These are phyloP conservation scores for Hemiscyllium ocellatum DNA, from an alignment of 2,113 vertebrate genomes.

Conservation along the genomic window DNA sequence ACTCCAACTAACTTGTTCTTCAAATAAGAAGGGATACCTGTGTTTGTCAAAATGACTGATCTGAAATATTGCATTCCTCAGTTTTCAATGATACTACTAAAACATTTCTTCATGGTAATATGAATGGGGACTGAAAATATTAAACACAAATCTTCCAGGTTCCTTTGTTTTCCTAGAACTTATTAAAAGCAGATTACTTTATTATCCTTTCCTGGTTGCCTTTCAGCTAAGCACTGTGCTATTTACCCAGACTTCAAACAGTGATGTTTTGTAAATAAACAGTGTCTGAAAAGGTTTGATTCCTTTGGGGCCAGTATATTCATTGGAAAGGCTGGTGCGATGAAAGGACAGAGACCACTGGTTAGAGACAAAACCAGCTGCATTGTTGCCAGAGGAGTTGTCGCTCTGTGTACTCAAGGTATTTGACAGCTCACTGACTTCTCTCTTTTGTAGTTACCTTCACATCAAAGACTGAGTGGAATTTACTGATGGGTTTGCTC, in stretches of 20 bases:
- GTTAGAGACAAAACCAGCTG: constrained; percentile 18
- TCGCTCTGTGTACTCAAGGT: neutral
- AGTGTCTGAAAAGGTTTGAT: neutral
- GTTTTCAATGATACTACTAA: too few relatives aligned
- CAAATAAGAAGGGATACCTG: neutral
- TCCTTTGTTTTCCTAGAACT: neutral
- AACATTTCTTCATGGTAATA: too few relatives aligned
- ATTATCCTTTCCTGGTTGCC: neutral
- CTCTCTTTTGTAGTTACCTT: neutral
- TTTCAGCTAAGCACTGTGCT: neutral
- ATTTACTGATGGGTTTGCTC: constrained; percentile 6
- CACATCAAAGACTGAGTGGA: neutral
- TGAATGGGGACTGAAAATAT: neutral
- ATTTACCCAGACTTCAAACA: constrained; percentile 4
- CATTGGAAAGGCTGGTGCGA: neutral
- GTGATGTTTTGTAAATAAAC: constrained; percentile 29
- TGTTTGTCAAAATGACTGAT: neutral
- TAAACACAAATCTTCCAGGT: neutral
- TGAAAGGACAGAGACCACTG: neutral
- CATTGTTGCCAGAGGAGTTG: neutral
- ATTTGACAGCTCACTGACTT: constrained; percentile 14
- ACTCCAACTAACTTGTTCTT: too few relatives aligned
- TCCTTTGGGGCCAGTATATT: neutral
- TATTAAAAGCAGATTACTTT: constrained; percentile 28
- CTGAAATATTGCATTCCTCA: neutral